phyloP scores from a whole-genome alignment of 2,888 invertebrate species.

The Sthenelais limicola region DNA sequence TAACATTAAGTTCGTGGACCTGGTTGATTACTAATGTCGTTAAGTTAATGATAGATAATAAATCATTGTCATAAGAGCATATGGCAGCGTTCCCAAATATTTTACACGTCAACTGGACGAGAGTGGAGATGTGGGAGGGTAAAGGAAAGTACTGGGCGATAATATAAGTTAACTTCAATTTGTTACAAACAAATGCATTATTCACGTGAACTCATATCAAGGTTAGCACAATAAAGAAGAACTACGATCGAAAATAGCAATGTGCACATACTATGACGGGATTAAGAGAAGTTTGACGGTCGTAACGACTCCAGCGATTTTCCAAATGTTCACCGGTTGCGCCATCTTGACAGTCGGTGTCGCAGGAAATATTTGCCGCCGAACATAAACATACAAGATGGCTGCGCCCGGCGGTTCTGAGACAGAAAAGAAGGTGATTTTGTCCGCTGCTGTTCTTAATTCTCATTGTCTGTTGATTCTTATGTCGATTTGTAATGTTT shows the following conservation, averaged over 20 bases:
- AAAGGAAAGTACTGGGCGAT: too few species aligned
- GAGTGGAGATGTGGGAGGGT: too few species aligned
- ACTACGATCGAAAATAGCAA: background rate
- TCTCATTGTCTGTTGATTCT: background rate
- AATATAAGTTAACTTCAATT: too few species aligned
- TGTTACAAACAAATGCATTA: too few species aligned
- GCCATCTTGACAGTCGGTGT: slow-evolving; percentile 36
- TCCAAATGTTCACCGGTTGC: slow-evolving; percentile 17
- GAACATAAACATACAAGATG: slow-evolving; percentile 26
- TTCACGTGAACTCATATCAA: too few species aligned
- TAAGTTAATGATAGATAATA: too few species aligned
- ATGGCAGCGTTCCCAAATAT: too few species aligned
- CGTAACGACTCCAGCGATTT: slow-evolving; percentile 47
- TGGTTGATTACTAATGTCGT: too few species aligned
- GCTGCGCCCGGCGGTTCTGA: background rate
- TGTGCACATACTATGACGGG: slow-evolving; percentile 60
- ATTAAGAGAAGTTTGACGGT: slow-evolving; percentile 61
- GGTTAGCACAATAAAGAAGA: too few species aligned
- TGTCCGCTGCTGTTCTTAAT: background rate
- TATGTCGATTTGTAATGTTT: background rate
- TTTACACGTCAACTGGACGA: too few species aligned
- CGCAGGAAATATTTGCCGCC: background rate
- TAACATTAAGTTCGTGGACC: too few species aligned
- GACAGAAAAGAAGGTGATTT: background rate
- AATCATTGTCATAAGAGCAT: too few species aligned